These are phyloP conservation scores for Chalcis sispes DNA, from an alignment of 2,888 invertebrate species.

Conservation along the genomic window DNA sequence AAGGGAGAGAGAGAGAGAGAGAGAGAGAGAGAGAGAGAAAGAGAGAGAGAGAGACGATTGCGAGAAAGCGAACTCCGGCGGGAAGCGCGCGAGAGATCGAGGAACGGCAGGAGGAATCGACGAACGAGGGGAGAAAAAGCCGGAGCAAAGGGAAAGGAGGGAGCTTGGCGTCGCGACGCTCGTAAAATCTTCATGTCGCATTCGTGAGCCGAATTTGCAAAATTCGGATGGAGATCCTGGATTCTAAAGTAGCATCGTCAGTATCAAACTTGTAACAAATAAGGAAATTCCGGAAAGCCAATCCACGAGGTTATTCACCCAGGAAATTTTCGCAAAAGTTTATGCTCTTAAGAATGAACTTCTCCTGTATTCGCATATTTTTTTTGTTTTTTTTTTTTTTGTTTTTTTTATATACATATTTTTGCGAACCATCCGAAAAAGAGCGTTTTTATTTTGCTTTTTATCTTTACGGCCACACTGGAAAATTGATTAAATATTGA, in stretches of 20 bases:
- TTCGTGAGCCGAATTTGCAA: constrained; percentile 58
- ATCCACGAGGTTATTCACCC: constrained; percentile 23
- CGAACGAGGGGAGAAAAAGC: background rate
- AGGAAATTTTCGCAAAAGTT: constrained; percentile 37
- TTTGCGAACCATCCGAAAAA: background rate
- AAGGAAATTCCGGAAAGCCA: constrained; percentile 46
- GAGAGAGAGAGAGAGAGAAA: background rate
- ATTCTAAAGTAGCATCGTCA: constrained; percentile 47
- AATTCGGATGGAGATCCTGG: constrained; percentile 44
- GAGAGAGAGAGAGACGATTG: background rate
- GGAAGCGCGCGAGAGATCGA: constrained; percentile 20
- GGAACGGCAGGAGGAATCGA: background rate
- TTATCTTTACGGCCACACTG: constrained; percentile 43
- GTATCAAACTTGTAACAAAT: constrained; percentile 53
- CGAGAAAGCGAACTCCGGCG: background rate
- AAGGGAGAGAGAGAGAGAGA: constrained; percentile 24
- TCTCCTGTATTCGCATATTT: constrained; percentile 29
- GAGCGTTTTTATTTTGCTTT: constrained; percentile 19
- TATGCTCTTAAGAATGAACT: constrained; percentile 50
- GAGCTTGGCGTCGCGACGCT: constrained; percentile 43
- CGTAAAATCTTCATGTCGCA: constrained; percentile 59
- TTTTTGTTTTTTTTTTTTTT: background rate
- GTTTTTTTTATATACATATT: too few species aligned
- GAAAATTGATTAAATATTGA: constrained; percentile 44
- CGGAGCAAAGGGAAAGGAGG: background rate